Conservation (phyloP, 2,888 invertebrate genomes). For the Rhaphigaster nebulosa region DNA sequence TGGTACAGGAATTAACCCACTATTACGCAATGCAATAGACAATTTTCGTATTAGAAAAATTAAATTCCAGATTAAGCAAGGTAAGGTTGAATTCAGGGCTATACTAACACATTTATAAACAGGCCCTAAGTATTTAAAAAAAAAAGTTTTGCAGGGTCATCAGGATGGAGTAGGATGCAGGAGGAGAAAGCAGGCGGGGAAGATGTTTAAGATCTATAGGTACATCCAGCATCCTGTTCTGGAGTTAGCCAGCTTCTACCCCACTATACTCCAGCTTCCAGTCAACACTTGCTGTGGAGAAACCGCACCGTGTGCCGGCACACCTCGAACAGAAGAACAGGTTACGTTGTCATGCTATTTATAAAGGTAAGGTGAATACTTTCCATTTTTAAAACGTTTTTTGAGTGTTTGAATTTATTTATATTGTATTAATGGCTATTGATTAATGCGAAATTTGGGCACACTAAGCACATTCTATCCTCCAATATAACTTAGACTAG, state of each 20-base stretch:
- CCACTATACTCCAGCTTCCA: conserved; percentile 18
- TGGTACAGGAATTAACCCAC: too few species aligned
- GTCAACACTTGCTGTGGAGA: conserved; percentile 37
- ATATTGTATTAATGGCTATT: too few species aligned
- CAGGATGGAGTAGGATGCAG: not conserved
- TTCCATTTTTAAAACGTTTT: not conserved
- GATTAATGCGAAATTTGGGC: too few species aligned
- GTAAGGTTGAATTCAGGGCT: too few species aligned
- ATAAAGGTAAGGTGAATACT: not conserved
- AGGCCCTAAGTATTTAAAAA: too few species aligned
- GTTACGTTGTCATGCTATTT: conserved; percentile 29
- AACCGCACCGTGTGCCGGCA: not conserved
- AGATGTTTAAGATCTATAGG: conserved; percentile 22
- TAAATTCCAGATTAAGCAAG: too few species aligned
- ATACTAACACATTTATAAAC: too few species aligned
- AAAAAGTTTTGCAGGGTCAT: not conserved
- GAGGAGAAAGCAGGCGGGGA: not conserved
- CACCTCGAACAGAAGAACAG: not conserved
- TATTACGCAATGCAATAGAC: too few species aligned
- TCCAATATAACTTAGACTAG: too few species aligned
- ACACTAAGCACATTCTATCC: too few species aligned
- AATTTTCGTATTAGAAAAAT: too few species aligned
- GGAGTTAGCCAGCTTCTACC: not conserved
- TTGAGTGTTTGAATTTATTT: not conserved
- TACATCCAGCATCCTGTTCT: conserved; percentile 35